These are phyloP conservation scores for Nysson spinosus DNA, from an alignment of 2,888 invertebrate genomes.

Conservation along the genomic window DNA sequence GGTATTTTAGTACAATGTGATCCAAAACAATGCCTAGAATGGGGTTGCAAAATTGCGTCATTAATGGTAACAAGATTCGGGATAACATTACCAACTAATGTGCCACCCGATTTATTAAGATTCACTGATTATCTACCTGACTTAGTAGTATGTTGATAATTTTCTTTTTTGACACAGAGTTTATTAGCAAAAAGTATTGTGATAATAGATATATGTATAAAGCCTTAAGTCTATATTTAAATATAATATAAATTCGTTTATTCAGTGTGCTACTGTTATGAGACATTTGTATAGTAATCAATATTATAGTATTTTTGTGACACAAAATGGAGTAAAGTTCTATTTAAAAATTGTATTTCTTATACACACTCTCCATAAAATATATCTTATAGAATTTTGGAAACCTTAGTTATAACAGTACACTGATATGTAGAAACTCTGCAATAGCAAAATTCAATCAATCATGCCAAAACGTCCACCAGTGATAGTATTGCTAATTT, in stretches of 20 bases:
- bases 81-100: constrained; percentile 60
- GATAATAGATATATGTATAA: constrained; percentile 27
- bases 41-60: constrained; percentile 69
- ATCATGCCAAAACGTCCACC: no score
- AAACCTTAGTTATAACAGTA: no score
- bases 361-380: no score
- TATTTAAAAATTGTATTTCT: no score
- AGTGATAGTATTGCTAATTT: no score
- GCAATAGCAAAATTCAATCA: no score
- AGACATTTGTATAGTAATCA: neutral
- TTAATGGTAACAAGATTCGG: constrained; percentile 67
- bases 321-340: neutral
- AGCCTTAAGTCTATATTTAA: constrained; percentile 11
- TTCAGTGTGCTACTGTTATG: constrained; percentile 6
- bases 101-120: constrained; percentile 60
- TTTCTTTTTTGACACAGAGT: constrained; percentile 26
- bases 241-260: constrained; percentile 9
- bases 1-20: constrained; percentile 68
- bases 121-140: constrained; percentile 22
- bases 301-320: neutral
- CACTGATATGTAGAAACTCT: no score
- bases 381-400: no score
- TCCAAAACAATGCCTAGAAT: constrained; percentile 71
- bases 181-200: constrained; percentile 29
- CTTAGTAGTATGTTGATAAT: constrained; percentile 17